Conservation (phyloP, 2,888 invertebrate species). For the Sphaerophoria taeniata region DNA sequence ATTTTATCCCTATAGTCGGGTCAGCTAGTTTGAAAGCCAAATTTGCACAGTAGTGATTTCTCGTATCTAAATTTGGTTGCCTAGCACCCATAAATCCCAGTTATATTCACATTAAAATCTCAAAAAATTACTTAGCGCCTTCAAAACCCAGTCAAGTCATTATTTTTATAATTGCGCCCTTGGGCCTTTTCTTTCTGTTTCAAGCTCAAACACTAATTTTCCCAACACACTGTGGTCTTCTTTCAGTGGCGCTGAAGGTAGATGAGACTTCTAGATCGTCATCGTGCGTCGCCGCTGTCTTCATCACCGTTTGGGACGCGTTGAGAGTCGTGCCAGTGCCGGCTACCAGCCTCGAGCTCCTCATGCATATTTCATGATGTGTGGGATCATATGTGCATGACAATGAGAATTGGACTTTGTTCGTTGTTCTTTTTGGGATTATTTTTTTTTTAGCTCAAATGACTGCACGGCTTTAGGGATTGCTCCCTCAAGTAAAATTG, state of each 20-base stretch:
- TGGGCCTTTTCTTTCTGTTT: too few species aligned
- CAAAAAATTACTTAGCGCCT: too few species aligned
- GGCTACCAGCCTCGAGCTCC: slow-evolving; percentile 62
- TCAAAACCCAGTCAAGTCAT: too few species aligned
- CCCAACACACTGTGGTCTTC: too few species aligned
- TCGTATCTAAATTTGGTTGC: too few species aligned
- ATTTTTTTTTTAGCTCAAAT: slow-evolving; percentile 44
- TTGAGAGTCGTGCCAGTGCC: slow-evolving; percentile 54
- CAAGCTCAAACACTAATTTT: too few species aligned
- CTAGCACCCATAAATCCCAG: too few species aligned
- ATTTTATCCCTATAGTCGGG: too few species aligned
- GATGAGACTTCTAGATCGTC: not conserved
- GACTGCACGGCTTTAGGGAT: slow-evolving; percentile 58
- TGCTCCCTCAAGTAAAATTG: slow-evolving; percentile 42
- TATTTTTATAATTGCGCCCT: too few species aligned
- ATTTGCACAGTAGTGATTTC: too few species aligned
- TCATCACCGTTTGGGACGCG: slow-evolving; percentile 45
- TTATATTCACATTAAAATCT: too few species aligned
- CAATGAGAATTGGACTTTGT: slow-evolving; percentile 46
- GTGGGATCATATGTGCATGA: slow-evolving; percentile 64
- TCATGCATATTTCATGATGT: slow-evolving; percentile 73
- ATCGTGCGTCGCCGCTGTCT: not conserved
- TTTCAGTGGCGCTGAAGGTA: not conserved
- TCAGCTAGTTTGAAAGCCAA: too few species aligned
- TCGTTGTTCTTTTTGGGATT: not conserved